Conservation (phyloP, 2,888 invertebrate species). For the Pilophorus perplexus region DNA sequence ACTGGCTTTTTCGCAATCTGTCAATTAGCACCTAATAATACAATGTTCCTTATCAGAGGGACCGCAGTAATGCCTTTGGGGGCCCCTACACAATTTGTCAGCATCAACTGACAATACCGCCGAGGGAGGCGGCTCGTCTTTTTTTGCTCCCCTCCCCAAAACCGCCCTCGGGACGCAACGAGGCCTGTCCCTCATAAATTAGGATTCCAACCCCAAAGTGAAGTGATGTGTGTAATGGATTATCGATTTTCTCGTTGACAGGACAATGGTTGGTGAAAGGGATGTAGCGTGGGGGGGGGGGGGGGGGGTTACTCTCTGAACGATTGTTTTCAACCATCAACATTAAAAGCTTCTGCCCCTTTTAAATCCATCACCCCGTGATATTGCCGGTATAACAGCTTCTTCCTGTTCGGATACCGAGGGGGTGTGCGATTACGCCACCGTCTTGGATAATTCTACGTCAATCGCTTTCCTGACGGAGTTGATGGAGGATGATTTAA, state of each 20-base stretch:
- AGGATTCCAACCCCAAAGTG: slow-evolving; percentile 28
- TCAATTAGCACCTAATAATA: slow-evolving; percentile 27
- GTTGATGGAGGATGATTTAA: too few species aligned
- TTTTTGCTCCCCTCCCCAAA: not conserved
- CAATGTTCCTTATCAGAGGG: slow-evolving; percentile 19
- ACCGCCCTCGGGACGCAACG: not conserved
- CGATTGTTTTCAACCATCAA: slow-evolving; percentile 25
- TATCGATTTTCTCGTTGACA: slow-evolving; percentile 29
- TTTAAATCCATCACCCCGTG: slow-evolving; percentile 9
- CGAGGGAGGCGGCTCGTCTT: not conserved
- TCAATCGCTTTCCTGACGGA: too few species aligned
- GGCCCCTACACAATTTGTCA: slow-evolving; percentile 27
- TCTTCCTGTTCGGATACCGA: too few species aligned
- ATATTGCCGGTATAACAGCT: not conserved
- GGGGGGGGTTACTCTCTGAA: not conserved
- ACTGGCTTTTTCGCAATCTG: not conserved
- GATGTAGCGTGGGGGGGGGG: not conserved
- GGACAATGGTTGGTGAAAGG: slow-evolving; percentile 13
- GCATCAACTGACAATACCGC: slow-evolving; percentile 28
- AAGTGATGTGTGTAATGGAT: slow-evolving; percentile 32
- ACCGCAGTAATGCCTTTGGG: slow-evolving; percentile 14
- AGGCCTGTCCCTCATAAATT: slow-evolving; percentile 31
- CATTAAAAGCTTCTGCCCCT: slow-evolving; percentile 7
- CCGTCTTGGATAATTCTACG: too few species aligned
- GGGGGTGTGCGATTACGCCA: too few species aligned